Base-by-base conservation (phyloP, 2,888 invertebrate species). In the Eremobia ochroleuca region DNA sequence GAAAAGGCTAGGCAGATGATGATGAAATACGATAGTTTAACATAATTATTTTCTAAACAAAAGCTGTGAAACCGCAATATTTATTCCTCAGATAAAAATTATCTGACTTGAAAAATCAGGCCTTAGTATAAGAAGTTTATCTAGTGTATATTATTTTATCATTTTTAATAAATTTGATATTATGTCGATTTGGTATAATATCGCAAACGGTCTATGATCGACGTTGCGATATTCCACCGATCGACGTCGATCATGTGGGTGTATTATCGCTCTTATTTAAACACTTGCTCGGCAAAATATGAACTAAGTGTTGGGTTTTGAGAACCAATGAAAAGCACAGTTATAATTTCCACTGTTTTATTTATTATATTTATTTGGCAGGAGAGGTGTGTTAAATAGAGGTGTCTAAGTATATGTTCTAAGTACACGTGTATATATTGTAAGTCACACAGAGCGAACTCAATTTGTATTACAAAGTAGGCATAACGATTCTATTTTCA, bases 401-500 rank as follows among this genome's bases (percentile, higher is more conserved):
- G n/a, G n/a, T n/a, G n/a, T n/a, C n/a, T n/a, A n/a, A n/a, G n/a
- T n/a, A n/a, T n/a, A n/a, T n/a, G n/a, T n/a, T n/a, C n/a, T n/a
- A n/a, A n/a, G n/a, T n/a, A n/a, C n/a, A n/a, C n/a, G n/a, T n/a
- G n/a, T n/a, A n/a, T n/a, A n/a, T n/a, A n/a, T n/a, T n/a, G n/a
- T n/a, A n/a, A n/a, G 9, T 34, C 8, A 34, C 2, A 34, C 4
- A 11, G 5, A 11, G 2, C 6, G 21, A 81, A 55, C 11, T n/a
- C 15, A 31, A 61, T 67, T 43, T 52, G 58, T 28, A 25, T 21
- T 43, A 68, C 37, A 64, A 61, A 71, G n/a, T 59, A 59, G 46
- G 28, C 21, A 2, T 49, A 59, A 73, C 52, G 62, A 70, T 66
- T 82, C 68, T 68, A 86, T 82, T 73, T 78, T 15, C 25, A 71